A percentile compares a stretch with the other conserved stretches of the same genome.
phyloP scores from a whole-genome alignment of 2,797 vertebrate genomes.

The Oophaga sylvatica region DNA sequence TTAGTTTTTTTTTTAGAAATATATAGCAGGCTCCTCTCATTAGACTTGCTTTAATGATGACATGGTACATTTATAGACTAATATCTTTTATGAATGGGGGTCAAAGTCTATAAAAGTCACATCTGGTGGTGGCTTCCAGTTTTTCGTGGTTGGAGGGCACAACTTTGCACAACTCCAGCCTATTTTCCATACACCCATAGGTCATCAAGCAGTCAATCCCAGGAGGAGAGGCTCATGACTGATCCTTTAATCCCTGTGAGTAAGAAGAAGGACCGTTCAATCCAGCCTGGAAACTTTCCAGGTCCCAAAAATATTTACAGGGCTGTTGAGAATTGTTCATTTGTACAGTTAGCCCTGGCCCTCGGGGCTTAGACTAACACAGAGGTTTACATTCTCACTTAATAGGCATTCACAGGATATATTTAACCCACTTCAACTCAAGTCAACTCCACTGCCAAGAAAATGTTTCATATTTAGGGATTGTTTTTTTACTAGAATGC shows the following conservation, averaged over 20 bases:
- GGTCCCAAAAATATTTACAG: constrained; percentile 53
- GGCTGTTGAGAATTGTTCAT: constrained; percentile 57
- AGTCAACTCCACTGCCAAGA: constrained; percentile 53
- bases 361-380: constrained; percentile 55
- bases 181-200: constrained; percentile 39
- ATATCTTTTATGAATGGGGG: neutral
- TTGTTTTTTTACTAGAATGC: constrained; percentile 34
- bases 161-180: neutral
- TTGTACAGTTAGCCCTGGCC: constrained; percentile 46
- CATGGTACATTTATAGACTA: neutral
- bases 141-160: constrained; percentile 14
- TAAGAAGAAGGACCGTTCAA: constrained; percentile 30
- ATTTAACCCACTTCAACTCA: constrained; percentile 59
- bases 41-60: neutral
- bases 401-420: constrained; percentile 54
- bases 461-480: constrained; percentile 54
- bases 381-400: constrained; percentile 61
- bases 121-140: constrained; percentile 10
- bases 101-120: neutral
- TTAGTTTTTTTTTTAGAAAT: neutral
- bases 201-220: constrained; percentile 55
- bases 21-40: neutral
- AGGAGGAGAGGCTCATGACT: constrained; percentile 28
- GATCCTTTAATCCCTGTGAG: constrained; percentile 55
- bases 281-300: constrained; percentile 51